Conservation (phyloP, 2,797 vertebrate genomes). For the Propithecus deckenii region DNA sequence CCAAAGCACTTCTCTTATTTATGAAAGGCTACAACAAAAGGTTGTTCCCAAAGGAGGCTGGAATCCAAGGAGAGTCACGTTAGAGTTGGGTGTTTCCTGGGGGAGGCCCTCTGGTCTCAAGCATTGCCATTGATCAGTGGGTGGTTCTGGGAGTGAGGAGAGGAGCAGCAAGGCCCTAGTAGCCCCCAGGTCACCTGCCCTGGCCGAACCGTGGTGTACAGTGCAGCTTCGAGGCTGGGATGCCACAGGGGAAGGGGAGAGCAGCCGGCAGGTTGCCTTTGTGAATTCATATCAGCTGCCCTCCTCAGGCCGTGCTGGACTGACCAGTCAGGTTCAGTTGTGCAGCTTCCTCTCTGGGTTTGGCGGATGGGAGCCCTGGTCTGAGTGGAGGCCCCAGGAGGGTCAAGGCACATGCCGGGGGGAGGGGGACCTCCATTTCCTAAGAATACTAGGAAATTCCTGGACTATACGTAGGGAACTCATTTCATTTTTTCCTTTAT, state of each 20-base stretch:
- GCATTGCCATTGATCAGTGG: neutral
- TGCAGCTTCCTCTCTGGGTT: neutral
- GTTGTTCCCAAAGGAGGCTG: neutral
- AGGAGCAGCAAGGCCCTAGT: neutral
- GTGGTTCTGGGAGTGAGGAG: neutral
- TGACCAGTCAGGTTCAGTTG: neutral
- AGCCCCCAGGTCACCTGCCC: neutral
- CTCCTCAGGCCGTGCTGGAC: neutral
- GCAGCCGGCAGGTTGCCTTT: neutral
- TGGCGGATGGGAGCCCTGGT: neutral
- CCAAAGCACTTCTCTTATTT: neutral
- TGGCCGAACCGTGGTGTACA: neutral
- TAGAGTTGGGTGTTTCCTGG: neutral
- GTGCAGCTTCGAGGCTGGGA: neutral
- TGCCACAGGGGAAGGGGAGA: neutral
- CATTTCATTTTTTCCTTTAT: neutral
- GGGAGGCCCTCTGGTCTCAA: neutral
- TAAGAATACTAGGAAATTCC: neutral
- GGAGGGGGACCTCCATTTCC: neutral
- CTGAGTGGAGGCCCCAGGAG: neutral
- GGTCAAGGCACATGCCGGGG: neutral
- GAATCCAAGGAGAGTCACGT: neutral
- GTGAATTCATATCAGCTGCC: neutral
- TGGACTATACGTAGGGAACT: neutral
- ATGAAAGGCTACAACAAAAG: neutral